A percentile compares a stretch with the other conserved stretches of the same genome.
phyloP scores from a whole-genome alignment of 2,888 invertebrate genomes.

The Phymatocera aterrima region DNA sequence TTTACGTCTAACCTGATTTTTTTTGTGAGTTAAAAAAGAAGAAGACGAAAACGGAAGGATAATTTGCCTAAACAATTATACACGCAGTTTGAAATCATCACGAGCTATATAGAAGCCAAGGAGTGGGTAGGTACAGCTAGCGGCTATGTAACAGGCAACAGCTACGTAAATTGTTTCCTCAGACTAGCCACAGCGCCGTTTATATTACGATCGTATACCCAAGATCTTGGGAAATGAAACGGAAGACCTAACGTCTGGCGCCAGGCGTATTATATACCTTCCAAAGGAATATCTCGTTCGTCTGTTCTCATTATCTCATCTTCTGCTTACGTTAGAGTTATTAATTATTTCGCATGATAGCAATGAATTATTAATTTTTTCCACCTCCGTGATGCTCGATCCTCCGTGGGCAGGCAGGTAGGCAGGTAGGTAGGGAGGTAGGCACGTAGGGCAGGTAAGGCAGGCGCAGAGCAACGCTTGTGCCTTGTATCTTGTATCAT shows the following conservation, averaged over 20 bases:
- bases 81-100: constrained; percentile 4
- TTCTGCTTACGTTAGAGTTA: constrained; percentile 27
- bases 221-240: not conserved
- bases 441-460: too few species aligned
- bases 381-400: not conserved
- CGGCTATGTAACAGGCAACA: too few species aligned
- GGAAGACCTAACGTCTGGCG: constrained; percentile 31
- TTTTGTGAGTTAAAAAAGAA: constrained; percentile 25
- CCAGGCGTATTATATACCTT: constrained; percentile 1
- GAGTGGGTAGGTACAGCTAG: too few species aligned
- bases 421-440: too few species aligned
- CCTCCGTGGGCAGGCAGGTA: too few species aligned
- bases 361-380: constrained; percentile 44
- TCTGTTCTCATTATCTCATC: constrained; percentile 45
- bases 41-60: too few species aligned
- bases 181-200: not conserved
- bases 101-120: not conserved
- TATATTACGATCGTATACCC: too few species aligned
- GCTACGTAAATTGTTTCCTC: not conserved
- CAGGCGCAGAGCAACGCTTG: too few species aligned
- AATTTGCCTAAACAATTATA: constrained; percentile 24
- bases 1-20: not conserved
- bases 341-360: constrained; percentile 46
- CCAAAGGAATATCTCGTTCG: constrained; percentile 29
- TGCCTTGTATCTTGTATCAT: too few species aligned